Conservation (phyloP, 2,797 vertebrate genomes). For the Sebastes nivosus region DNA sequence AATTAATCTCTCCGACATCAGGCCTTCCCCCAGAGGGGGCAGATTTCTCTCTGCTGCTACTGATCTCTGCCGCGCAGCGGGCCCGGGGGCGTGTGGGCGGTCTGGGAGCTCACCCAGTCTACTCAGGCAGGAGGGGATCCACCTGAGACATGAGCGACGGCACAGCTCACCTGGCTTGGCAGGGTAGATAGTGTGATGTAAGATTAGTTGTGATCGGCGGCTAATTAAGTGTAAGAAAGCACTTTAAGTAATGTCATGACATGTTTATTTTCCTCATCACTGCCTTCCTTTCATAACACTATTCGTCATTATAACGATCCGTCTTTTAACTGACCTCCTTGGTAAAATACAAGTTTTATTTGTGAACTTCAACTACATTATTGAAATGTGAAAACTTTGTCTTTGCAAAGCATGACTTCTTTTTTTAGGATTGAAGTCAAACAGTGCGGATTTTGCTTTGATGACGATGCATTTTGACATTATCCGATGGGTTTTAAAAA, state of each 20-base stretch:
- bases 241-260: constrained; percentile 36
- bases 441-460: constrained; percentile 22
- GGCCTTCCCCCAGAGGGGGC: constrained; percentile 70
- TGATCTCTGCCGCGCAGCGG: constrained; percentile 68
- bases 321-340: constrained; percentile 8
- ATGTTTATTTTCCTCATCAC: constrained; percentile 22
- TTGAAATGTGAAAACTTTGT: neutral
- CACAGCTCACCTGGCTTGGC: constrained; percentile 55
- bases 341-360: neutral
- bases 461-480: constrained; percentile 42
- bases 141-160: constrained; percentile 47
- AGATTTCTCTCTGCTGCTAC: constrained; percentile 70
- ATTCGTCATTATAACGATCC: neutral
- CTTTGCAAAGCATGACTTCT: neutral
- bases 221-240: constrained; percentile 54
- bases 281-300: neutral
- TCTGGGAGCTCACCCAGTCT: constrained; percentile 53
- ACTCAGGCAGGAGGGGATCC: constrained; percentile 53
- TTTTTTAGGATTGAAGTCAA: constrained; percentile 1
- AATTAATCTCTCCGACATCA: constrained; percentile 85
- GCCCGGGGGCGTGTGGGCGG: constrained; percentile 59
- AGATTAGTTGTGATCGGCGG: constrained; percentile 47
- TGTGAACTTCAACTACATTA: neutral
- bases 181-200: constrained; percentile 40
- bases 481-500: constrained; percentile 21